Evolutionary conservation across 2,888 invertebrate species (phyloP).

Genomic region (Cryptophagus acutangulus): DNA sequence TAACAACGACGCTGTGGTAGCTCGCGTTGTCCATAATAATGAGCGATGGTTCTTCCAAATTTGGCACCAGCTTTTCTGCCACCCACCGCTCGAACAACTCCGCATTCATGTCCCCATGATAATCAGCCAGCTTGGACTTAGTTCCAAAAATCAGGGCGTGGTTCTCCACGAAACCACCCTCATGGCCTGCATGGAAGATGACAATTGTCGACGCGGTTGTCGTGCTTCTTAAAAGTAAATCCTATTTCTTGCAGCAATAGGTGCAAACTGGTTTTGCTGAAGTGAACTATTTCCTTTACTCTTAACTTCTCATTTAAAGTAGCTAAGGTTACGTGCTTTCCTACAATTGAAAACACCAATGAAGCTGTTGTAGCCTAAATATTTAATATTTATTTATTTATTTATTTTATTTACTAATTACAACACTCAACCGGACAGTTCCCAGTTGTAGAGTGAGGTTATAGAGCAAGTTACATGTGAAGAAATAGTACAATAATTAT

Average conservation of each 20-base stretch:
- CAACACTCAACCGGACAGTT: no score
- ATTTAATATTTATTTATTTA: no score
- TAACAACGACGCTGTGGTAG: slow-evolving; percentile 1
- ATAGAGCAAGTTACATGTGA: no score
- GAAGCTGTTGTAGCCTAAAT: no score
- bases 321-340: neutral
- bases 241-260: neutral
- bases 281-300: neutral
- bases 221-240: neutral
- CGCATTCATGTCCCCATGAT: slow-evolving; percentile 1
- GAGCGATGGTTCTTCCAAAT: slow-evolving; percentile 1
- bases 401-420: no score
- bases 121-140: slow-evolving; percentile 2
- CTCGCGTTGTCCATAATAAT: slow-evolving; percentile 5
- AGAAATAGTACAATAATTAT: no score
- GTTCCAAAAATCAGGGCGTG: neutral
- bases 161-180: neutral
- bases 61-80: neutral
- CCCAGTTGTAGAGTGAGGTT: no score
- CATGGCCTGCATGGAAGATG: neutral
- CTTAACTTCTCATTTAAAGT: neutral
- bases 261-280: neutral
- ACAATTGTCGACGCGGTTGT: neutral
- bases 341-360: no score
- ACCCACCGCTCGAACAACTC: neutral